Evolutionary conservation across 2,888 invertebrate genomes (phyloP), one percentile per base, ranked within the genome.

Genomic region (Leptodirus hochenwartii): DNA sequence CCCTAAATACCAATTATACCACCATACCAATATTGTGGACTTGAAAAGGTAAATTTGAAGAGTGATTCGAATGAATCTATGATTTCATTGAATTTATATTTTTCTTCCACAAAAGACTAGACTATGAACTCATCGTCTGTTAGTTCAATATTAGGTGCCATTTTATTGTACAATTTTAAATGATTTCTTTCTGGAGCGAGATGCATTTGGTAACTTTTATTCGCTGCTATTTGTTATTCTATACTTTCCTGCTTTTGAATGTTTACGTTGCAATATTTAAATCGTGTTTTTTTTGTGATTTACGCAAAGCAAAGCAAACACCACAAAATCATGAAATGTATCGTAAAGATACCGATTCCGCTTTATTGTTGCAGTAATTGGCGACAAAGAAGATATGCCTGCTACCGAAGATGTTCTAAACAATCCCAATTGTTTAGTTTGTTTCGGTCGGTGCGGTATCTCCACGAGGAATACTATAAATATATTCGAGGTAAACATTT

Each of bases 341-440:
- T 17, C 20, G 17, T 5, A 27, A 9, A 11, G 5, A 10, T 8
- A 6, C 12, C n/a, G n/a, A 27, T 27, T n/a, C 17, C 2, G 5
- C 4, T 3, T 5, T n/a, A 13, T 13, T 11, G 10, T 2, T 5
- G 12, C 15, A n/a, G 2, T 3, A n/a, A 11, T 22, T 12, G 10
- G 6, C 11, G 12, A 11, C 15, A 8, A 26, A 26, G 5, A 10
- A 16, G 22, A 27, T 8, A 32, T 32, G 32, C 23, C 10, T 23
- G 12, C 12, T 9, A 13, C 25, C 5, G 20, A 23, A 10, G 29
- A 33, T 4, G 10, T 13, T 8, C 43, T 42, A 28, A 42, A 44
- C 17, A 51, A 45, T 35, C 45, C 54, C 1, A 55, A 53, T 31
- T 77, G 76, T 43, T 56, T 74, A 25, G 59, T 76, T 25, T 77